These are phyloP conservation scores for Telmatochromis sp. DNA, from an alignment of 2,113 vertebrate genomes.

Conservation along the genomic window DNA sequence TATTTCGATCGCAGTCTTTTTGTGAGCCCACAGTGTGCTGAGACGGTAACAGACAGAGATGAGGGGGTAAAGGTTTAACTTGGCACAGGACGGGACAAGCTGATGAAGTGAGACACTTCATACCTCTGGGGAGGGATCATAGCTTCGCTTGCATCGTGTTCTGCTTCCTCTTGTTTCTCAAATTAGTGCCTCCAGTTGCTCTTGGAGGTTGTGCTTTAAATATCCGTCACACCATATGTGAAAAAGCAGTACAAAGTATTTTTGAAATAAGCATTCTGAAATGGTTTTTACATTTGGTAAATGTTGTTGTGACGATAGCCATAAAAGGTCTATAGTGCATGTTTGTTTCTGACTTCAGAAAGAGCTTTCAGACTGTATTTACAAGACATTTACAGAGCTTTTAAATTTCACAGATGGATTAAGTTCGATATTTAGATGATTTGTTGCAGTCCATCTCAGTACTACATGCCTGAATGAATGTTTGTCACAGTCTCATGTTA, in stretches of 20 bases:
- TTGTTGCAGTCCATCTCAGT: background rate
- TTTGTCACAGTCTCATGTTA: background rate
- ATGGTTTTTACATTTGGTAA: background rate
- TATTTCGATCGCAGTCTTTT: conserved; percentile 24
- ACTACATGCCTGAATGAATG: background rate
- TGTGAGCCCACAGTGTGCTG: conserved; percentile 8
- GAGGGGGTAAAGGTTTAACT: conserved; percentile 21
- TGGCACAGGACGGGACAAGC: conserved; percentile 9
- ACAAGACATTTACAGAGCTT: background rate
- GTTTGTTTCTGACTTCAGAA: background rate
- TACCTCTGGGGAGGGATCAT: conserved; percentile 10
- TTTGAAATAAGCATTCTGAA: background rate
- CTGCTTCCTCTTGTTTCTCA: conserved; percentile 49
- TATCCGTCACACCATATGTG: background rate
- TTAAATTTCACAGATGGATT: background rate
- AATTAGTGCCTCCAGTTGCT: conserved; percentile 36
- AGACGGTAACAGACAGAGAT: conserved; percentile 12
- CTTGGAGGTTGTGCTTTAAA: conserved; percentile 9
- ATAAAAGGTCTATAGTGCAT: background rate
- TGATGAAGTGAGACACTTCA: conserved; percentile 19
- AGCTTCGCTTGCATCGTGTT: conserved; percentile 8
- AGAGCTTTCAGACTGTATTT: background rate
- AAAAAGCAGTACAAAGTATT: background rate
- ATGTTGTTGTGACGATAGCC: background rate
- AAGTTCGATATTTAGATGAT: background rate